A percentile compares a stretch with the other conserved stretches of the same genome.
Evolutionary conservation across 2,113 vertebrate species (phyloP).

Genomic region (Gymnarchus niloticus): DNA sequence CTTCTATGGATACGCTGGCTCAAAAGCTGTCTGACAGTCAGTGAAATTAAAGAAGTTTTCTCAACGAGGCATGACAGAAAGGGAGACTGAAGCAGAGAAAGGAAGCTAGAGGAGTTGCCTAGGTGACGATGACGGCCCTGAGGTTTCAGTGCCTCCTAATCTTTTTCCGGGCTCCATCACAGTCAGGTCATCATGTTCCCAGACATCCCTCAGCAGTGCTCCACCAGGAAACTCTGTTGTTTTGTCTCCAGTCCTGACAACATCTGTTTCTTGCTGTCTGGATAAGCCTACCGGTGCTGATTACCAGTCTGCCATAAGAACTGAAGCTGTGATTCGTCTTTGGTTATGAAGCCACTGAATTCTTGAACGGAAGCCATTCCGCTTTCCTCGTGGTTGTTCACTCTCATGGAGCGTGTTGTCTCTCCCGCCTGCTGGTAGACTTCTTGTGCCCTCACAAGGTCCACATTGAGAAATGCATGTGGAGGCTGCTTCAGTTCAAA

Average conservation of each 20-base stretch:
- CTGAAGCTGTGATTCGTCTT: not conserved
- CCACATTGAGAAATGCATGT: not conserved
- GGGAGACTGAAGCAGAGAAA: too few species aligned
- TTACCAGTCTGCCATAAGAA: not conserved
- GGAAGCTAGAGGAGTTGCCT: too few species aligned
- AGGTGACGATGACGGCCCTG: too few species aligned
- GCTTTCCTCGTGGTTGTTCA: not conserved
- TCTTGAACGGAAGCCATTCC: not conserved
- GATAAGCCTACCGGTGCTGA: not conserved
- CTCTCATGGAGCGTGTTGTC: not conserved
- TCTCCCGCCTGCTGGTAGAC: not conserved
- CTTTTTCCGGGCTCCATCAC: too few species aligned
- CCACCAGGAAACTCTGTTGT: too few species aligned
- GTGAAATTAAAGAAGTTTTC: too few species aligned
- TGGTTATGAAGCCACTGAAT: not conserved
- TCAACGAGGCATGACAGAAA: too few species aligned
- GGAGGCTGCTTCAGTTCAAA: not conserved
- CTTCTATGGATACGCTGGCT: too few species aligned
- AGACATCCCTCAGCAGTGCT: too few species aligned
- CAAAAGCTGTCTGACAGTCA: too few species aligned
- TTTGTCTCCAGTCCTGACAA: not conserved
- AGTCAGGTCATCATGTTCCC: too few species aligned
- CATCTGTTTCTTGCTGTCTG: not conserved
- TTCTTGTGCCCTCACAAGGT: not conserved
- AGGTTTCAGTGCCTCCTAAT: too few species aligned